Evolutionary conservation across 2,113 vertebrate genomes (phyloP).

Genomic region (Fulica atra): DNA sequence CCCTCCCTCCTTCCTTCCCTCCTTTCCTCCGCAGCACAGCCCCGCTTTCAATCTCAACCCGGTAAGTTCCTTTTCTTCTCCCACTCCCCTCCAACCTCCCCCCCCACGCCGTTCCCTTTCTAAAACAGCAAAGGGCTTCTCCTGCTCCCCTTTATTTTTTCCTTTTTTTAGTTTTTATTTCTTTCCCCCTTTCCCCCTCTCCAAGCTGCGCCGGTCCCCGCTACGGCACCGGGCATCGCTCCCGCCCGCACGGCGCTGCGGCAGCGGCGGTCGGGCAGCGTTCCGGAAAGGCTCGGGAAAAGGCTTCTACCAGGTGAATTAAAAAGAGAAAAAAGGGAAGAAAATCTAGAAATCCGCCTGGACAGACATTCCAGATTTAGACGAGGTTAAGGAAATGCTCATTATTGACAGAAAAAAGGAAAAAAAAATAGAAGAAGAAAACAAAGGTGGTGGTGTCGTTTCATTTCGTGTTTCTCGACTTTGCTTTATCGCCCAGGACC

Average conservation of each 20-base stretch:
- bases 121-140: neutral
- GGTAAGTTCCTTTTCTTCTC: neutral
- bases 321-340: neutral
- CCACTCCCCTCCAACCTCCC: no score
- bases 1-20: neutral
- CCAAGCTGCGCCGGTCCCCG: neutral
- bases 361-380: neutral
- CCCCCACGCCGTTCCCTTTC: neutral
- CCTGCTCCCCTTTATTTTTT: neutral
- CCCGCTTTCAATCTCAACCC: neutral
- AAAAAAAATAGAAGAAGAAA: no score
- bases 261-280: neutral
- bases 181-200: neutral
- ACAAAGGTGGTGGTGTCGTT: rapidly evolving
- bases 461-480: neutral
- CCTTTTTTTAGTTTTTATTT: no score
- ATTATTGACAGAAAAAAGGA: no score
- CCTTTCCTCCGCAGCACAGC: neutral
- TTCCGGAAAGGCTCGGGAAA: neutral
- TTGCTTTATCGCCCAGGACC: neutral
- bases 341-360: neutral
- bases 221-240: neutral
- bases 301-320: neutral
- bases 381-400: neutral
- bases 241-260: neutral